Evolutionary conservation across 2,888 invertebrate species (phyloP).

Genomic region (Philonicus albiceps): DNA sequence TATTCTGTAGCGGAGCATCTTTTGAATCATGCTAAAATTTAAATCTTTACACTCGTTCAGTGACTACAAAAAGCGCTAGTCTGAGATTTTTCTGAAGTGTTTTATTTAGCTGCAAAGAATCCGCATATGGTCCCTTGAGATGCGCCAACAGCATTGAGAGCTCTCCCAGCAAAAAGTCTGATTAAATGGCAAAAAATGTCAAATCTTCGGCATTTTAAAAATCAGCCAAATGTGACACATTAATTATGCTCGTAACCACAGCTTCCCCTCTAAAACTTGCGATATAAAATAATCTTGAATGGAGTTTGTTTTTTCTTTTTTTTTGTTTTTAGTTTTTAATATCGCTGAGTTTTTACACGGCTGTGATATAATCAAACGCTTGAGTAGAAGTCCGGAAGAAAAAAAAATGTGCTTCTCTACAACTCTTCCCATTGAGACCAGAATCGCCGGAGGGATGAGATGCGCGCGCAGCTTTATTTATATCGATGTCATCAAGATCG

Average conservation of each 20-base stretch:
- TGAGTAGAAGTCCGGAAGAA: constrained; percentile 30
- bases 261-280: neutral
- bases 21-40: neutral
- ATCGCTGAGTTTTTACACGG: neutral
- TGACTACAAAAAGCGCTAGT: neutral
- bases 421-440: neutral
- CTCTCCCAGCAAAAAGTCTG: neutral
- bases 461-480: constrained; percentile 33
- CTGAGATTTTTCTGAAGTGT: neutral
- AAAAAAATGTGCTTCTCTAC: neutral
- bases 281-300: neutral
- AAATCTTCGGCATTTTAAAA: constrained; percentile 36
- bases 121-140: neutral
- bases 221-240: constrained; percentile 38
- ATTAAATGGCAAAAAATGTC: constrained; percentile 26
- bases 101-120: neutral
- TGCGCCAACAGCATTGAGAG: neutral
- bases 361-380: constrained; percentile 29
- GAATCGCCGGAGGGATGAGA: neutral
- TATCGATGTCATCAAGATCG: constrained; percentile 39
- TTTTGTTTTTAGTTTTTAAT: too few species aligned
- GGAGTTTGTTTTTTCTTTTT: too few species aligned
- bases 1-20: neutral
- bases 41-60: neutral
- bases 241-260: constrained; percentile 29